Evolutionary conservation across 1,140 invertebrate species (phyloP), one percentile per base, ranked within the genome.

Genomic region (Trachelipus rathkii): DNA sequence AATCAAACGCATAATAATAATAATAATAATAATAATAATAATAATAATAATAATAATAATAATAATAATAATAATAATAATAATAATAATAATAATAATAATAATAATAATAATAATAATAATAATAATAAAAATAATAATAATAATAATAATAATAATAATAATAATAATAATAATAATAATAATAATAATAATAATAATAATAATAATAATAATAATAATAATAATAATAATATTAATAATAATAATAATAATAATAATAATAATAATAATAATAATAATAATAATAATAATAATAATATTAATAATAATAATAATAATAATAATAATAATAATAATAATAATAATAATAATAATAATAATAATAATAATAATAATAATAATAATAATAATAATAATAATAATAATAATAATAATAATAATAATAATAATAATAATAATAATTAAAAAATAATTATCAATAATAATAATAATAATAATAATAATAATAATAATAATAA

Each of bases 71-170:
- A 43, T 71, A 44, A 2, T 33, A n/a, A 71, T 44, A 13, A 10
- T 10, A 10, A 71, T 44, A 9, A 43, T 44, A 44, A 44, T 71
- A 13, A 71, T 71, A 15, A 71, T 44, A 43, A 44, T 71, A 13
- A 71, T 24, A n/a, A 71, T 71, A 33, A 68, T 13, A 68, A 24
- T 0, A 68, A n/a, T 68, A 68, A 68, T 68, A n/a, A 68, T 68
- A 10, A 68, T 68, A 6, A 68, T 21, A 68, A 68, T 15, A 68
- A 68, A 4, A 4, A 68, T 5, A 68, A 68, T 19, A 13, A 68
- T 68, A n/a, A 11, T n/a, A 68, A 68, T 68, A 15, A n/a, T 68
- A 2, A 13, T 68, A 68, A 19, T n/a, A 2, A 68, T n/a, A 68
- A 68, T 15, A n/a, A 21, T 10, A 68, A 68, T 21, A 9, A 33